A percentile compares a stretch with the other conserved stretches of the same genome.
phyloP scores from a whole-genome alignment of 1,140 invertebrate species.

The Ceratina australensis region DNA sequence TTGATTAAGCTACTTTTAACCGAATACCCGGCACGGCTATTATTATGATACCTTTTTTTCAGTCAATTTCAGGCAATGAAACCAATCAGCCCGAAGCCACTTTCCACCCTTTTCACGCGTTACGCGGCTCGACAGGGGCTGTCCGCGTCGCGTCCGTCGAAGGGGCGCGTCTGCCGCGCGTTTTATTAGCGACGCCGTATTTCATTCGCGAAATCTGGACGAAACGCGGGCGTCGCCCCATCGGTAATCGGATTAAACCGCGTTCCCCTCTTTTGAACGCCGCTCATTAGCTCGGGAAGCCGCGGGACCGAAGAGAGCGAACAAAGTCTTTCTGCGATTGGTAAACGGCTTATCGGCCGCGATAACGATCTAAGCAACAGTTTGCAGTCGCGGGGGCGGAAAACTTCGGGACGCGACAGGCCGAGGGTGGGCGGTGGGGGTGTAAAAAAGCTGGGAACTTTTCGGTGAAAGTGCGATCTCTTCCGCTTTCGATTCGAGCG shows the following conservation, averaged over 20 bases:
- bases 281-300: slow-evolving; percentile 51
- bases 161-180: slow-evolving; percentile 6
- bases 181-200: slow-evolving; percentile 37
- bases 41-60: neutral
- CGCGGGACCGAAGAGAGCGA: slow-evolving; percentile 28
- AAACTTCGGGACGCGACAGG: slow-evolving; percentile 57
- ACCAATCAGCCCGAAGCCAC: neutral
- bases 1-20: neutral
- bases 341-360: slow-evolving; percentile 50
- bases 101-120: neutral
- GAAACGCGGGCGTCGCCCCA: neutral
- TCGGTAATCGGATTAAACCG: slow-evolving; percentile 36
- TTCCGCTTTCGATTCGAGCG: slow-evolving; percentile 51
- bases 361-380: slow-evolving; percentile 73
- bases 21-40: neutral
- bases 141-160: slow-evolving; percentile 21
- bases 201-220: neutral
- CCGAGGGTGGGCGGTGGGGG: neutral
- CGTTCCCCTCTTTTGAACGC: slow-evolving; percentile 22
- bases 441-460: slow-evolving; percentile 65
- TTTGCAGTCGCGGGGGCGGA: slow-evolving; percentile 59
- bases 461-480: slow-evolving; percentile 57
- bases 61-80: neutral
- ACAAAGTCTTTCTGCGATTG: slow-evolving; percentile 20
- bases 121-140: slow-evolving; percentile 4